A percentile compares a stretch with the other conserved stretches of the same genome.
Conservation (phyloP, 1,140 invertebrate genomes). For the Meloidogyne hapla region DNA sequence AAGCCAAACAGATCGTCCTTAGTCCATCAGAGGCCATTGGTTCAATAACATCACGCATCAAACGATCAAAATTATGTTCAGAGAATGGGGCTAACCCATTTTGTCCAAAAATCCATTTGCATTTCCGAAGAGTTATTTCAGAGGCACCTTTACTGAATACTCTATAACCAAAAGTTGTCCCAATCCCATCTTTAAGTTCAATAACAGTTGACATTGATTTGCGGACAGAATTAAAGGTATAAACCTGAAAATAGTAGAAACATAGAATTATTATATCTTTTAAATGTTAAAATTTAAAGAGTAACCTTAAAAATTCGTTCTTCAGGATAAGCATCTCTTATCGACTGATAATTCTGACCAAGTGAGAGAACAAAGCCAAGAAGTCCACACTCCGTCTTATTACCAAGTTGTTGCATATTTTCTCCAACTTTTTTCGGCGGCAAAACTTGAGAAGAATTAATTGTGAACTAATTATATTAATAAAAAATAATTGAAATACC, state of each 20-base stretch:
- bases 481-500: too few species aligned
- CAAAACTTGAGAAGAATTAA: constrained; percentile 92
- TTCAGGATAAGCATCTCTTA: constrained; percentile 83
- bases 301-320: constrained; percentile 77
- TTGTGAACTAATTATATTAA: too few species aligned
- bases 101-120: constrained; percentile 27
- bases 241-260: constrained; percentile 82
- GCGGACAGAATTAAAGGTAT: constrained; percentile 96
- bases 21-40: constrained; percentile 93
- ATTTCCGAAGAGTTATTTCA: constrained; percentile 96
- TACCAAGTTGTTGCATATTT: constrained; percentile 89
- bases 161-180: constrained; percentile 73
- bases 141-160: constrained; percentile 97
- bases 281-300: constrained; percentile 22
- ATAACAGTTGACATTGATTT: constrained; percentile 99
- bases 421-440: constrained; percentile 77
- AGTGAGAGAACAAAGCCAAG: constrained; percentile 88
- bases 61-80: constrained; percentile 83
- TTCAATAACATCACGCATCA: constrained; percentile 92
- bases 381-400: constrained; percentile 97
- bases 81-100: constrained; percentile 71
- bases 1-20: constrained; percentile 91
- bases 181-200: constrained; percentile 65
- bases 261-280: too few species aligned
- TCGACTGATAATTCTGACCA: constrained; percentile 85